Conservation (phyloP, 53 echinoderm and acorn worm species). For the Mesocentrotus franciscanus region DNA sequence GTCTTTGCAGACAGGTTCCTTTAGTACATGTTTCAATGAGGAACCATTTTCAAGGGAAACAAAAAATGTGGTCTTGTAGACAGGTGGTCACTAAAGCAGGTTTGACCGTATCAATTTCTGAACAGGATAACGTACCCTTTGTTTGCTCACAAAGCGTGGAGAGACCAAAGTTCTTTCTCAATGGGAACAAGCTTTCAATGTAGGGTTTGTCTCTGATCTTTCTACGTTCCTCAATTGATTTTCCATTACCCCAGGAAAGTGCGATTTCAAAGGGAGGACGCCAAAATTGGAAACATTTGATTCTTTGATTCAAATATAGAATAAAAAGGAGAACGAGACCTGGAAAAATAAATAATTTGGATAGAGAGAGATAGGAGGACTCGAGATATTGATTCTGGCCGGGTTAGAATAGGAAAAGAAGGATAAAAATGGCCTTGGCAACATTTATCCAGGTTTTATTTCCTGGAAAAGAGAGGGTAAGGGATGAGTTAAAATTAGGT, state of each 20-base stretch:
- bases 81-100: too few species aligned
- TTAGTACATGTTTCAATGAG: too few species aligned
- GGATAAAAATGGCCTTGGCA: too few species aligned
- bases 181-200: neutral
- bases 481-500: too few species aligned
- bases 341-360: neutral
- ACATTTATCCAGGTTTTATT: too few species aligned
- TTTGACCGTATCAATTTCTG: too few species aligned
- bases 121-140: too few species aligned
- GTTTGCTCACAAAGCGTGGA: neutral
- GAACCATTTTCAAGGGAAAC: too few species aligned
- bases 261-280: neutral
- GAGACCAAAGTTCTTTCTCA: neutral
- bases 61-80: too few species aligned
- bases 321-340: neutral
- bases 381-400: neutral
- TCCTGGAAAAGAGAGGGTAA: too few species aligned
- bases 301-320: neutral
- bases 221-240: neutral
- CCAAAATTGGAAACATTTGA: conserved; percentile 21
- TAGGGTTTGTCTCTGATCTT: neutral
- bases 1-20: too few species aligned
- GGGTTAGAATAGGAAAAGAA: too few species aligned
- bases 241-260: conserved; percentile 1
- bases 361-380: neutral